Base-by-base conservation (phyloP, 1,140 invertebrate genomes). In the Ridgeia piscesae region DNA sequence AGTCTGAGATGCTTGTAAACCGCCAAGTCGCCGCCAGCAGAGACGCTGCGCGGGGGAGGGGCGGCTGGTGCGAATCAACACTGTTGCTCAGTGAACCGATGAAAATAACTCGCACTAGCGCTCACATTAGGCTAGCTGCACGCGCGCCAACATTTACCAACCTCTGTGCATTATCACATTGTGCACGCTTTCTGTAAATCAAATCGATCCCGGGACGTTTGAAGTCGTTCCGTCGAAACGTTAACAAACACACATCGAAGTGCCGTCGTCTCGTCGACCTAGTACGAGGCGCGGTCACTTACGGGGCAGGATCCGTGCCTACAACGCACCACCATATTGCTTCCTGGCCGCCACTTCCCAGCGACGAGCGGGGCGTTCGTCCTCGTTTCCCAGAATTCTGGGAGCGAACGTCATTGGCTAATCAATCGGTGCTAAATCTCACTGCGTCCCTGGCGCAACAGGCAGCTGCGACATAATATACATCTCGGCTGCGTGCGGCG, bases 381-480 rank as follows among this genome's bases (percentile, higher is more conserved):
- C 58, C 27, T 77, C 14, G 58, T 31, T 77, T 77, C 58, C 58
- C 58, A 77, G 58, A 77, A 77, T 77, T 77, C 58, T 77, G 58
- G 58, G 58, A 77, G 58, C 58, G 58, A 77, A 77, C 58, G 58
- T 77, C 58, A 77, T 77, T 77, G 58, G 58, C 58, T 77, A 77
- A 77, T 77, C 58, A 77, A 77, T 77, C 58, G 58, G 58, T 77
- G 58, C 58, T 77, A 77, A 77, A 77, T 1, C 17, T 77, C 17
- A 77, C 58, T 17, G 58, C 58, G 58, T 77, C 58, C 58, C 58
- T 31, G 58, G 58, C 58, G 58, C 58, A 77, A 77, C 58, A 77
- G 58, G 58, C 58, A 77, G 58, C 58, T 77, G 58, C 58, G 58
- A 31, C 58, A 31, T 31, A 27, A 31, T 21, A 31, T 31, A 27